Evolutionary conservation across 1,140 invertebrate genomes (phyloP), one percentile per base, ranked within the genome.

Genomic region (Neodiprion lecontei): DNA sequence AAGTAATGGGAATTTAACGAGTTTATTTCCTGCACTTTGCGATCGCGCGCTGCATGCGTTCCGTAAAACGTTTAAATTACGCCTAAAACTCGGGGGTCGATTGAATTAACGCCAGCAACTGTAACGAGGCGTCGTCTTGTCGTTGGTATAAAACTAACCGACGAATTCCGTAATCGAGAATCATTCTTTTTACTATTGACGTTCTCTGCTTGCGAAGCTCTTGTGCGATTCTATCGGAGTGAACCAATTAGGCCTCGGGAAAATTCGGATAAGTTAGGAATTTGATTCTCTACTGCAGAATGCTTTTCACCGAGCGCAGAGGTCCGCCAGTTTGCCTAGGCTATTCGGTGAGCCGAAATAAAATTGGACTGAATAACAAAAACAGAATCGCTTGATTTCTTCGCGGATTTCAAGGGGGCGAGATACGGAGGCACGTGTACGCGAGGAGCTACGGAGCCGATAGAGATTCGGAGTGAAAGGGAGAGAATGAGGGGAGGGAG

Each of bases 401-500:
- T 40, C 28, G 28, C 28, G 28, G 2, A 40, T 40, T 40, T 40
- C 28, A 40, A 40, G 28, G 28, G 28, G 28, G 28, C 28, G 28
- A 40, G 2, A 40, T 40, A 40, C 28, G 49, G 49, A 70, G 65
- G 53, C 28, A 67, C 21, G 48, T 70, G 61, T 48, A 65, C 23
- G 28, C 65, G 48, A 70, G 49, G 67, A 69, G 48, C 48, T 48
- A 0, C 1, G 48, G 21, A n/a, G n/a, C 48, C 1, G 47, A 40
- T 48, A 53, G 48, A 65, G 23, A n/a, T 21, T 47, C 65, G 28
- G 28, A 69, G 61, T 67, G 74, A 74, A 75, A 73, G 49, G 73
- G 47, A n/a, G 66, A 68, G 67, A 75, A 70, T 74, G 69, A 50
- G 10, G n/a, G 48, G 70, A 50, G 70, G 69, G 48, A 77, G 66